A percentile compares a stretch with the other conserved stretches of the same genome.
phyloP scores from a whole-genome alignment of 2,113 vertebrate species.

The Axis porcinus region DNA sequence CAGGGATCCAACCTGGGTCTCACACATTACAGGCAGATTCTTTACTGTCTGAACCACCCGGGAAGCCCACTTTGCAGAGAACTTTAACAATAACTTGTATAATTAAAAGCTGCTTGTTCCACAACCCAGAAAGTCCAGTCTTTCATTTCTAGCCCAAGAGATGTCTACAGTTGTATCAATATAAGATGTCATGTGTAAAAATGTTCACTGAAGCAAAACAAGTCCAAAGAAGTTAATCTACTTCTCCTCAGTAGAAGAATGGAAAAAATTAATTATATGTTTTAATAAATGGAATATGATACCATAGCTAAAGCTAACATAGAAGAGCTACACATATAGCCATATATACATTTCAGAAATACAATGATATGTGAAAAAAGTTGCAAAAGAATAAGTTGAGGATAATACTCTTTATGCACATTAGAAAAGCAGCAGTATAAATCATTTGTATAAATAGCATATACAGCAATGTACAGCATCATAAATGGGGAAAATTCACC shows the following conservation, averaged over 20 bases:
- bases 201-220: not conserved
- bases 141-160: not conserved
- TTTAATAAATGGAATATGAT: not conserved
- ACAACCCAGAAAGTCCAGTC: not conserved
- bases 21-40: fast-evolving
- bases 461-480: not conserved
- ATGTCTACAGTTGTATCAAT: not conserved
- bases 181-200: not conserved
- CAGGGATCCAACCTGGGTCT: not conserved
- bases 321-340: not conserved
- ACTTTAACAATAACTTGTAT: not conserved
- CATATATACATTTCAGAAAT: not conserved
- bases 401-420: not conserved
- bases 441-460: not conserved
- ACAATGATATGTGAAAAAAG: not conserved
- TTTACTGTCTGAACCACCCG: not conserved
- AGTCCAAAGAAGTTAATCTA: not conserved
- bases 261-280: not conserved
- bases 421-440: not conserved
- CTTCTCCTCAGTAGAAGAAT: not conserved
- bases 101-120: not conserved
- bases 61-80: not conserved
- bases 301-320: not conserved
- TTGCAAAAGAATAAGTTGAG: not conserved
- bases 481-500: not conserved